Evolutionary conservation across 2,113 vertebrate species (phyloP), one percentile per base, ranked within the genome.

Genomic region (Carettochelys insculpta): DNA sequence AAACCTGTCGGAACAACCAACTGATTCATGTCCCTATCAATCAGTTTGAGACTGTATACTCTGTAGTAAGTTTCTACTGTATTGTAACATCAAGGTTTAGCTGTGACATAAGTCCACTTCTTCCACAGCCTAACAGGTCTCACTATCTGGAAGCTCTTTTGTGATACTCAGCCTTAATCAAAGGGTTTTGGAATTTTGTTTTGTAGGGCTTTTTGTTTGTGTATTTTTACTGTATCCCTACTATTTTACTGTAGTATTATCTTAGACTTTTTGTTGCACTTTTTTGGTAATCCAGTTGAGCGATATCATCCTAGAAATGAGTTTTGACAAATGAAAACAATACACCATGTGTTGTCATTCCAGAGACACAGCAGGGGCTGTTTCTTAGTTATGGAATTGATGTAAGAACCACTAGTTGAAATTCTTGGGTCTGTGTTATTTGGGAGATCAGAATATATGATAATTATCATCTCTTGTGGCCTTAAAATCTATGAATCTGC

Each of bases 251-350:
- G 68, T 14, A 47, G 8, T 86, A 50, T 90, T 0, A 0, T 81
- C 77, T 82, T 91, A 25, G 14, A 68, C 75, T 86, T 16, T 90
- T 2, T 85, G 79, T 92, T 11, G 79, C 81, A 4, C 54, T 87
- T 1, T 77, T 11, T 52, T 31, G 2, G 8, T 83, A 24, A 7
- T 93, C 27, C 3, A 27, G 19, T 20, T 5, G 2, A 0, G 92
- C 82, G 29, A 61, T 34, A 47, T 80, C 92, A n/a, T 93, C 16
- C 27, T 73, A 54, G 68, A 24, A 82, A 2, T 38, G 79, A 82
- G 1, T 71, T 84, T 80, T 43, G 65, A 3, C 71, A 73, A 58
- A 52, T 52, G n/a, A 92, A 75, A 41, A 54, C 25, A 11, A 25
- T 56, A 38, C 80, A 82, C 29, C 71, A 47, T 24, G 53, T n/a